Evolutionary conservation across 2,888 invertebrate genomes (phyloP).

Genomic region (Venusia cambrica): DNA sequence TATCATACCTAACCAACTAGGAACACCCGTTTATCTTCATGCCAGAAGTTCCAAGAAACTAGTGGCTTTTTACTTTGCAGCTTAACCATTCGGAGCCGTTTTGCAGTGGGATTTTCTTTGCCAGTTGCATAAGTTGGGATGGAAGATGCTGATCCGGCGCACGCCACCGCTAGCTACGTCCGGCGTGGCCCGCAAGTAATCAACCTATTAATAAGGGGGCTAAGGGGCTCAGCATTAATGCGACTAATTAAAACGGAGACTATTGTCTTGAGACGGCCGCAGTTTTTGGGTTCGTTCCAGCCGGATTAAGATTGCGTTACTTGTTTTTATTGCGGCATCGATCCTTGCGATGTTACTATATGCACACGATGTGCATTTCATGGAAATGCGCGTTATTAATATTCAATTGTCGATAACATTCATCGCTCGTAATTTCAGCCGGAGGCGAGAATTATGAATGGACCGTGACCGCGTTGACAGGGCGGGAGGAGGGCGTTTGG

Average conservation of each 20-base stretch:
- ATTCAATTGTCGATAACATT: constrained; percentile 68
- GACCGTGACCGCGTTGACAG: constrained; percentile 75
- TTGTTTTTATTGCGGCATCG: constrained; percentile 41
- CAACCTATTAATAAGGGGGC: constrained; percentile 79
- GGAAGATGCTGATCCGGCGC: constrained; percentile 37
- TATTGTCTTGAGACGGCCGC: constrained; percentile 71
- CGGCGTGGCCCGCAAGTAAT: constrained; percentile 66
- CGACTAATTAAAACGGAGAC: constrained; percentile 77
- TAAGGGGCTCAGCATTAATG: constrained; percentile 74
- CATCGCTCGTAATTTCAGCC: constrained; percentile 66
- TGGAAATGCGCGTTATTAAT: constrained; percentile 59
- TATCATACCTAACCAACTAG: constrained; percentile 22
- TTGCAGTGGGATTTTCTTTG: constrained; percentile 50
- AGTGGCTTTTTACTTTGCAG: constrained; percentile 36
- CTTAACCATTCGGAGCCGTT: constrained; percentile 37
- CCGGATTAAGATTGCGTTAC: constrained; percentile 62
- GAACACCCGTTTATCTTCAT: constrained; percentile 18
- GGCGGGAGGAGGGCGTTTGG: constrained; percentile 47
- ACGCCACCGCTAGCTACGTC: constrained; percentile 30
- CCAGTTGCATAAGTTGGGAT: constrained; percentile 48
- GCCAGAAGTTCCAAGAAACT: constrained; percentile 26
- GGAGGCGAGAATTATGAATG: constrained; percentile 59
- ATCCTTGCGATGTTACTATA: constrained; percentile 39
- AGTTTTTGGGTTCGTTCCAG: constrained; percentile 79
- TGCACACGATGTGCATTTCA: constrained; percentile 51